A percentile compares a stretch with the other conserved stretches of the same genome.
phyloP scores from a whole-genome alignment of 2,113 vertebrate genomes.

The Thymallus thymallus region DNA sequence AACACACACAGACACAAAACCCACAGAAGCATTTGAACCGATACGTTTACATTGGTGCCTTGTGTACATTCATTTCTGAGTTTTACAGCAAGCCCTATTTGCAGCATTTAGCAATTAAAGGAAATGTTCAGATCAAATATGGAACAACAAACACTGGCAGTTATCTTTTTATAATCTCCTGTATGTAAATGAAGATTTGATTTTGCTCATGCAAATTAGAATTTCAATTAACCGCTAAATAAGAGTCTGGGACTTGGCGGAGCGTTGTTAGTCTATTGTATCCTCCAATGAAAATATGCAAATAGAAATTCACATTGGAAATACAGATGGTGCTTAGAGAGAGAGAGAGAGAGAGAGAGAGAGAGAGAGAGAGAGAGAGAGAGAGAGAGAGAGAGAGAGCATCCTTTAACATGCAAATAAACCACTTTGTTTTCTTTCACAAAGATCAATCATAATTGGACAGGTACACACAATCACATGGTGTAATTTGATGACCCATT shows the following conservation, averaged over 20 bases:
- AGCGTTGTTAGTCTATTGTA: conserved; percentile 62
- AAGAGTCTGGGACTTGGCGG: conserved; percentile 71
- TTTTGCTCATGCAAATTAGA: conserved; percentile 80
- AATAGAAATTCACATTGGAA: conserved; percentile 75
- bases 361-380: conserved; percentile 31
- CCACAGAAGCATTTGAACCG: conserved; percentile 18
- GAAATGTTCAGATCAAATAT: conserved; percentile 69
- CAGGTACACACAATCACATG: conserved; percentile 72
- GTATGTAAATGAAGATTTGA: conserved; percentile 81
- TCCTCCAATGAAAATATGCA: conserved; percentile 73
- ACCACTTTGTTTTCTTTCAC: conserved; percentile 71
- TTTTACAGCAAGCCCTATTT: conserved; percentile 61
- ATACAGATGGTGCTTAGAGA: conserved; percentile 67
- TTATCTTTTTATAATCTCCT: conserved; percentile 78
- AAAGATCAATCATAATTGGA: conserved; percentile 77
- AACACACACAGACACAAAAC: conserved; percentile 26
- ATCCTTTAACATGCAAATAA: conserved; percentile 76
- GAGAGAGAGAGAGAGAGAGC: conserved; percentile 30
- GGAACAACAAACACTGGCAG: conserved; percentile 73
- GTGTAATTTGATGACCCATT: conserved; percentile 71
- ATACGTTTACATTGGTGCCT: conserved; percentile 55
- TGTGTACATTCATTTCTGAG: conserved; percentile 57
- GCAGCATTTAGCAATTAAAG: conserved; percentile 74
- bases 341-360: too few relatives aligned
- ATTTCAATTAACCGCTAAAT: conserved; percentile 76